Evolutionary conservation across 1,140 invertebrate genomes (phyloP), one percentile per base, ranked within the genome.

Genomic region (Drosophila orosa): DNA sequence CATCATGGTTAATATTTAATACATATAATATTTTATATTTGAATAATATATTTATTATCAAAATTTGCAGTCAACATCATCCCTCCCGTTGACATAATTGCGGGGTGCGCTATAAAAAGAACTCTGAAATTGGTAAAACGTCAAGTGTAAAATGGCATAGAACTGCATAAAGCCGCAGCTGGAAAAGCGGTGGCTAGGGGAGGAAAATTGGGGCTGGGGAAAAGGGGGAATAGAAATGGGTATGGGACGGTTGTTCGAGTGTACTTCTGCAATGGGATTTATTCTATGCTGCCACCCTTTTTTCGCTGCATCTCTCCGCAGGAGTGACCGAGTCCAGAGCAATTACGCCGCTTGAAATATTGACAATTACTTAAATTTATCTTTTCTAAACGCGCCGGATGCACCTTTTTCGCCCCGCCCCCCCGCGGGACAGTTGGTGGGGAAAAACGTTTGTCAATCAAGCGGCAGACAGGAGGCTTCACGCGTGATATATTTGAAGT

Each of bases 291-390:
- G 69, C 17, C 63, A 27, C 39, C 12, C 15, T 48, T 56, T 65
- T 71, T 75, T 61, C 31, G 40, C 48, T 60, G 54, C 69, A 65
- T 55, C 56, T 56, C 76, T 59, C 58, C 50, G 24, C 31, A 66
- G 67, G 48, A 60, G 67, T 69, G 50, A 67, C 63, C 75, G 57
- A 71, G 69, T 69, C 69, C 58, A 59, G 65, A 89, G 83, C 83
- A 86, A 86, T 86, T 86, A 86, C 84, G 72, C 33, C 84, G 83
- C 84, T 86, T 86, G 83, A 86, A 86, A 86, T 86, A 86, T 86
- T 86, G 83, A 86, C 83, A 86, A 86, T 86, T 86, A 86, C 83
- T 86, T 86, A 86, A 86, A 86, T 86, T 86, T 86, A 86, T 86
- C 83, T 86, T 86, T 86, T 89, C 83, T 86, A 86, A 86, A 79